Evolutionary conservation across 2,888 invertebrate genomes (phyloP), one percentile per base, ranked within the genome.

Genomic region (Andrena bucephala): DNA sequence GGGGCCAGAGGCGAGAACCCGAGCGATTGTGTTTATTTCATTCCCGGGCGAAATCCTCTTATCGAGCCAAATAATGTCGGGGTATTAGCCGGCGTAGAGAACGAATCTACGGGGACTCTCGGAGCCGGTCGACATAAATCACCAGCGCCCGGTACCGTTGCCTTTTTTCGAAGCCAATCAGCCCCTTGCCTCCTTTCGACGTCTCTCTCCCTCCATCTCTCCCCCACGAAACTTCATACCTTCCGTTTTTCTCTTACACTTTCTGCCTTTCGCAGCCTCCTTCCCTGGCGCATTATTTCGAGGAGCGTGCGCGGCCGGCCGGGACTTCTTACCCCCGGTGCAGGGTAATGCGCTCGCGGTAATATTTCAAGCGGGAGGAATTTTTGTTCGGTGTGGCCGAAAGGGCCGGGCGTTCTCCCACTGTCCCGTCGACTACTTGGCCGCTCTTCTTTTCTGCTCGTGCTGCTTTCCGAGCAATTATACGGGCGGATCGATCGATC

Each of bases 161-260:
- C 88, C 89, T 92, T 92, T 91, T 93, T 93, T 91, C 89, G 85
- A 82, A 91, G 87, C 93, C 93, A 93, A 93, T 93, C 93, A 93
- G 89, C 92, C 89, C 83, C 82, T 83, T 77, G 73, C 83, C 86
- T 60, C 66, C 67, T 78, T 65, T 69, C 72, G n/a, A 75, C 66
- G 27, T 60, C 68, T 63, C 60, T 54, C 63, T 16, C 36, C 75
- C 70, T 67, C 48, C 16, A 10, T 33, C 27, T 60, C 78, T 48
- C 6, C 16, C 16, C 13, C 6, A 13, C 29, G 60, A 33, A 63
- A 62, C n/a, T 66, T 57, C 42, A 31, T 60, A 50, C 42, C 50
- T 27, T 66, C 60, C 60, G 62, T 65, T 84, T 27, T 33, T 69
- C 74, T 63, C 66, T 36, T 24, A 54, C 66, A 29, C 62, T 54